These are phyloP conservation scores for Centropristis striata DNA, from an alignment of 2,113 vertebrate species.

Conservation along the genomic window DNA sequence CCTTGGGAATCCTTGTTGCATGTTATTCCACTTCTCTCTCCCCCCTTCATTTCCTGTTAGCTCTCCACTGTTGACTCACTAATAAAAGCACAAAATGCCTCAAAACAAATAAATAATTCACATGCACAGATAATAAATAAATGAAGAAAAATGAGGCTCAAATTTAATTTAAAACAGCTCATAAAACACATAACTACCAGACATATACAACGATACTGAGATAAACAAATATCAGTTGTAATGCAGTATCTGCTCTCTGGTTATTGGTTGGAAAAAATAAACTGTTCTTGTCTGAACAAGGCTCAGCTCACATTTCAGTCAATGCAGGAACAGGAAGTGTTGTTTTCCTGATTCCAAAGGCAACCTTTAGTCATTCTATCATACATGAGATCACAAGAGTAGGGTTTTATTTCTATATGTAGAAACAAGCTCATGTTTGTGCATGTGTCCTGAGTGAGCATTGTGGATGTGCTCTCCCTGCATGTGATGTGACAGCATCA, in stretches of 20 bases:
- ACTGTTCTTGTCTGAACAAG: neutral
- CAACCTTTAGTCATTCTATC: slow-evolving; percentile 7
- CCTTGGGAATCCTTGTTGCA: neutral
- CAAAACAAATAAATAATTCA: slow-evolving; percentile 4
- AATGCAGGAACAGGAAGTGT: slow-evolving; percentile 20
- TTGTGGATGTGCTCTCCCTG: slow-evolving; percentile 3
- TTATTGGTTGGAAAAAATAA: neutral
- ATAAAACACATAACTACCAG: neutral
- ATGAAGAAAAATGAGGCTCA: neutral
- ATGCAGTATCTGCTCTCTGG: neutral
- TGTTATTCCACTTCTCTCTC: neutral
- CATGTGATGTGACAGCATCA: slow-evolving; percentile 64
- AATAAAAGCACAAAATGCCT: neutral
- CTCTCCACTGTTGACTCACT: neutral
- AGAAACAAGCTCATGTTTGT: slow-evolving; percentile 3
- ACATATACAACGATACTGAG: neutral
- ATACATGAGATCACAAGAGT: neutral
- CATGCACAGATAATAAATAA: neutral
- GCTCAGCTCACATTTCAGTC: slow-evolving; percentile 47
- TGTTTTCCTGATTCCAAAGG: neutral
- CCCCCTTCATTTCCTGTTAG: neutral
- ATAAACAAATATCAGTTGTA: slow-evolving; percentile 5
- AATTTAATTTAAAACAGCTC: neutral
- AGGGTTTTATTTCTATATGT: neutral
- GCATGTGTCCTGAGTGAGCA: slow-evolving; percentile 4